Evolutionary conservation across 2,888 invertebrate species (phyloP), one percentile per base, ranked within the genome.

Genomic region (Thymelicus lineola): DNA sequence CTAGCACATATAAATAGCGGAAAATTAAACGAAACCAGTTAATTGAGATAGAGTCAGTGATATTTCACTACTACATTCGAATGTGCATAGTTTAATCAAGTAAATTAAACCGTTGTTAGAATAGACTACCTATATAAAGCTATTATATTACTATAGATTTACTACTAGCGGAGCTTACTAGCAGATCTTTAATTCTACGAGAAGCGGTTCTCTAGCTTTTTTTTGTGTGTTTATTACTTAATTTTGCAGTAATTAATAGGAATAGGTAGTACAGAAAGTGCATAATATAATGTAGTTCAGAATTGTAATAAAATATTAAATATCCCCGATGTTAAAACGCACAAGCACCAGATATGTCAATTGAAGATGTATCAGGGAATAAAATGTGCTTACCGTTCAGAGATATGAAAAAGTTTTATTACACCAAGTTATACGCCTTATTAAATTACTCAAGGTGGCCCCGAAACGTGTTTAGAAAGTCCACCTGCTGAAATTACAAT

Each of bases 1-100:
- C 35, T 50, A 50, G 59, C 59, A 50, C 59, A 61, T 50, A 64
- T 57, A 69, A 69, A 58, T 50, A 70, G 57, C n/a, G 36, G 64
- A 69, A 73, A 71, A 67, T 74, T 70, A 71, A 71, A 62, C 15
- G 35, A 55, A 68, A 62, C 68, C 71, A 74, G 74, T 73, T 75
- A 72, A 72, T 66, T 63, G 71, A 72, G 66, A 63, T 20, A 45
- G 63, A 65, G 75, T 71, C 73, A 71, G 73, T 74, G 75, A 74
- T 71, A 71, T 72, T 72, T 66, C 50, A 68, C 73, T 66, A 70
- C 70, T 70, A 71, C 71, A 9, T 42, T 42, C 9, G 42, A 9
- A 9, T 53, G 60, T 58, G 48, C 46, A 50, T 57, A 71, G 59
- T 72, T 71, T 38, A 10, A 65, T 67, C 67, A 62, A 70, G 55